Conservation (phyloP, 2,888 invertebrate genomes). For the Exocentrus adspersus region DNA sequence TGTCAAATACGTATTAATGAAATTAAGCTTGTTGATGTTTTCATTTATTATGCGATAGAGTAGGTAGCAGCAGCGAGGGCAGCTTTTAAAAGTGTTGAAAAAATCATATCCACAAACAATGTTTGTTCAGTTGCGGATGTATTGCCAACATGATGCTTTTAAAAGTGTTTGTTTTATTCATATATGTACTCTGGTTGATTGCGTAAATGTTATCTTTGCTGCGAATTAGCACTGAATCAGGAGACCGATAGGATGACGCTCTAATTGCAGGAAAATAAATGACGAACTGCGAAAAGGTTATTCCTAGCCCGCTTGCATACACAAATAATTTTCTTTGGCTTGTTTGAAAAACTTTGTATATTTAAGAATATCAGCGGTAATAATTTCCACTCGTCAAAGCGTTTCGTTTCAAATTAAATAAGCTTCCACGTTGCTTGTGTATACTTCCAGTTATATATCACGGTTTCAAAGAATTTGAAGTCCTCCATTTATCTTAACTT, state of each 20-base stretch:
- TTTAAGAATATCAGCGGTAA: too few relatives aligned
- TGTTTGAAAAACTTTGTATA: too few relatives aligned
- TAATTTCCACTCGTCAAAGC: too few relatives aligned
- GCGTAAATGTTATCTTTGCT: too few relatives aligned
- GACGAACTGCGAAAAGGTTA: too few relatives aligned
- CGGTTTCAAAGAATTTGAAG: slow-evolving; percentile 14
- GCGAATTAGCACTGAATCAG: too few relatives aligned
- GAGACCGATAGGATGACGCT: too few relatives aligned
- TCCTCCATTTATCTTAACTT: slow-evolving; percentile 19
- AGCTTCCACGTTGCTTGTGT: background rate
- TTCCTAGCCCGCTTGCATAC: too few relatives aligned
- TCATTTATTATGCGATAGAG: background rate
- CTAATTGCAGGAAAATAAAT: too few relatives aligned
- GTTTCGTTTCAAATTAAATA: too few relatives aligned
- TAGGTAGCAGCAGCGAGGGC: background rate
- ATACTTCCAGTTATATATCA: slow-evolving; percentile 14
- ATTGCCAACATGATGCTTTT: background rate
- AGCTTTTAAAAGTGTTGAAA: background rate
- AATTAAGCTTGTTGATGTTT: slow-evolving; percentile 8
- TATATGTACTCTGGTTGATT: background rate
- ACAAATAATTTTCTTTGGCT: too few relatives aligned
- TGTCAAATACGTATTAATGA: slow-evolving; percentile 10
- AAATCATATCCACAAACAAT: background rate
- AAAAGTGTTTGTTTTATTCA: background rate
- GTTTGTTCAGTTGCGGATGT: background rate